A percentile compares a stretch with the other conserved stretches of the same genome.
These are phyloP conservation scores for Pharmacophagus antenor DNA, from an alignment of 2,888 invertebrate genomes.

Conservation along the genomic window DNA sequence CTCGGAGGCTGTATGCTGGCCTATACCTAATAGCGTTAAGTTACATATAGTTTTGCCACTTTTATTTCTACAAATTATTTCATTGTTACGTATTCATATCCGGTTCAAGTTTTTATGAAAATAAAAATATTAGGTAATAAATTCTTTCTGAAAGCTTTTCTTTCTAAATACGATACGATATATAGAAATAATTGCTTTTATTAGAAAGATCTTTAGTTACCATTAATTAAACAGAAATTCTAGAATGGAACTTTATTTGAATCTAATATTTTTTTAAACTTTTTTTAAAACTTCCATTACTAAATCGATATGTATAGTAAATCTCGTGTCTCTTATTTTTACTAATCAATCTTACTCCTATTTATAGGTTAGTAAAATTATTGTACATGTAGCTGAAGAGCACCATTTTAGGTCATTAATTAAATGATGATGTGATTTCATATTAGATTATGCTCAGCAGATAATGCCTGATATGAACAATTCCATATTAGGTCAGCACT, in stretches of 20 bases:
- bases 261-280: neutral
- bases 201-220: too few relatives aligned
- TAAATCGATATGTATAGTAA: too few relatives aligned
- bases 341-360: too few relatives aligned
- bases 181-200: too few relatives aligned
- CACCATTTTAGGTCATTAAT: slow-evolving; percentile 43
- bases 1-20: slow-evolving; percentile 64
- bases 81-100: too few relatives aligned
- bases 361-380: neutral
- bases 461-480: slow-evolving; percentile 33
- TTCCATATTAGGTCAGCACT: slow-evolving; percentile 47
- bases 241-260: neutral
- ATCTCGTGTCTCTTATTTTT: too few relatives aligned
- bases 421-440: slow-evolving; percentile 47
- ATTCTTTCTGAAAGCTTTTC: too few relatives aligned
- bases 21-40: slow-evolving; percentile 51
- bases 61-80: slow-evolving; percentile 55
- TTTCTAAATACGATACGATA: too few relatives aligned
- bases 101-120: too few relatives aligned
- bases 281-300: too few relatives aligned
- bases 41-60: slow-evolving; percentile 63
- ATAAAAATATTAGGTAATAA: too few relatives aligned
- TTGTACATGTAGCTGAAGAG: slow-evolving; percentile 27
- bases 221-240: too few relatives aligned
- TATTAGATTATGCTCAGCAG: slow-evolving; percentile 39